Percentiles rank a stretch among this genome's conserved stretches.
These are phyloP conservation scores for Morpho helenor DNA, from an alignment of 2,888 invertebrate species.

Conservation along the genomic window DNA sequence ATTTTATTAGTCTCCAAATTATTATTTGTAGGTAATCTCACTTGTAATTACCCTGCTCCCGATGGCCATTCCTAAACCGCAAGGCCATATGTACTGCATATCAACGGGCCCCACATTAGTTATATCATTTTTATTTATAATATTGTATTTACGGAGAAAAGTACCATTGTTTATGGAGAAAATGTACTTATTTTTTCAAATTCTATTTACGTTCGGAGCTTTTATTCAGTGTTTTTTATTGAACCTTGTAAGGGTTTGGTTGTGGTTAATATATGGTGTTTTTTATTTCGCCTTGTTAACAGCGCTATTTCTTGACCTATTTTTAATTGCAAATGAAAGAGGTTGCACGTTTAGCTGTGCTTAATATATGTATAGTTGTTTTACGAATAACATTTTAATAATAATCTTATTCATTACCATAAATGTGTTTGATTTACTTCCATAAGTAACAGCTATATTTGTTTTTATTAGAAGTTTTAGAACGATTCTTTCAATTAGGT, in stretches of 20 bases:
- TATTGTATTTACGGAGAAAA: slow-evolving; percentile 61
- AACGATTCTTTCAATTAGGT: no score
- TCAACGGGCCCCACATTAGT: slow-evolving; percentile 65
- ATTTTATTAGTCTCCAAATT: slow-evolving; percentile 17
- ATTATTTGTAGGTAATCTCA: slow-evolving; percentile 52
- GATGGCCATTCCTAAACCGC: slow-evolving; percentile 47
- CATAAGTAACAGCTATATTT: not conserved
- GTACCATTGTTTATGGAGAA: slow-evolving; percentile 72
- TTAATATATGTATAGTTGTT: slow-evolving; percentile 29
- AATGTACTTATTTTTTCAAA: slow-evolving; percentile 74
- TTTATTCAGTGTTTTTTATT: slow-evolving; percentile 68
- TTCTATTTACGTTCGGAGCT: slow-evolving; percentile 69
- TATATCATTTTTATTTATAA: slow-evolving; percentile 61
- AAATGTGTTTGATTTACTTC: slow-evolving; percentile 9
- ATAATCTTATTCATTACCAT: slow-evolving; percentile 2
- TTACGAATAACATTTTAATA: slow-evolving; percentile 5
- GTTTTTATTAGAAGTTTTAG: no score
- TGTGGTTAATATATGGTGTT: slow-evolving; percentile 66
- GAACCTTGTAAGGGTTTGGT: slow-evolving; percentile 59
- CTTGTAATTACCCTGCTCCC: slow-evolving; percentile 55
- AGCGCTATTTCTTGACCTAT: slow-evolving; percentile 58
- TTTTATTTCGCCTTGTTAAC: slow-evolving; percentile 63
- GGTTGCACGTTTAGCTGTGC: slow-evolving; percentile 74
- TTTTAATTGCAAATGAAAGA: slow-evolving; percentile 69
- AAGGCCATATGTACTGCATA: slow-evolving; percentile 73